Percentiles rank a stretch among this genome's conserved stretches.
phyloP scores from a whole-genome alignment of 2,113 vertebrate genomes.

The Equus quagga region DNA sequence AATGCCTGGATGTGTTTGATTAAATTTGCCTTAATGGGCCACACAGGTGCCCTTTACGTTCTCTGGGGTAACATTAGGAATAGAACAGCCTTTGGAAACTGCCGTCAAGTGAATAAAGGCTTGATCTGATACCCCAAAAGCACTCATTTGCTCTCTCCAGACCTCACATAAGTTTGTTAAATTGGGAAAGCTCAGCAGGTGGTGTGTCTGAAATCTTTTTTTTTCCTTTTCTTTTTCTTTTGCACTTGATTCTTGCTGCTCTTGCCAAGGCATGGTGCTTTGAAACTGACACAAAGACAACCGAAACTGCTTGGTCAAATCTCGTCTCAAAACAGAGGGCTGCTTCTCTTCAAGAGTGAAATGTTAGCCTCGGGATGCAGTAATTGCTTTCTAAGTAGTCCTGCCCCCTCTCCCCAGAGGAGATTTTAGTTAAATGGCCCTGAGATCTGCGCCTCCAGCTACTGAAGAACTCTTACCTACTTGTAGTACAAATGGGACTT shows the following conservation, averaged over 20 bases:
- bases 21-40: slow-evolving; percentile 28
- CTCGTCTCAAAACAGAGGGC: slow-evolving; percentile 54
- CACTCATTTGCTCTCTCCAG: slow-evolving; percentile 67
- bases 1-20: background rate
- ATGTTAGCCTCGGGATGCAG: background rate
- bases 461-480: slow-evolving; percentile 59
- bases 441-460: background rate
- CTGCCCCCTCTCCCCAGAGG: background rate
- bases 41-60: background rate
- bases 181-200: slow-evolving; percentile 74
- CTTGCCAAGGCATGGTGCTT: slow-evolving; percentile 63
- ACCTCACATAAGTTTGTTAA: slow-evolving; percentile 74
- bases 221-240: background rate
- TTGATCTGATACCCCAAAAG: slow-evolving; percentile 46
- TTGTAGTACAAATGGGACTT: slow-evolving; percentile 24
- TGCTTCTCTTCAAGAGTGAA: slow-evolving; percentile 32
- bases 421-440: slow-evolving; percentile 41
- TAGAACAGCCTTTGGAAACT: slow-evolving; percentile 50
- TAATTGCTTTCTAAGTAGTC: slow-evolving; percentile 39
- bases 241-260: slow-evolving; percentile 56
- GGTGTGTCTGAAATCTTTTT: slow-evolving; percentile 62
- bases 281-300: slow-evolving; percentile 73
- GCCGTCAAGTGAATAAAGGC: slow-evolving; percentile 11
- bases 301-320: slow-evolving; percentile 62
- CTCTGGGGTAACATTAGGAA: background rate